phyloP scores from a whole-genome alignment of 2,113 vertebrate genomes.

The Perca flavescens region DNA sequence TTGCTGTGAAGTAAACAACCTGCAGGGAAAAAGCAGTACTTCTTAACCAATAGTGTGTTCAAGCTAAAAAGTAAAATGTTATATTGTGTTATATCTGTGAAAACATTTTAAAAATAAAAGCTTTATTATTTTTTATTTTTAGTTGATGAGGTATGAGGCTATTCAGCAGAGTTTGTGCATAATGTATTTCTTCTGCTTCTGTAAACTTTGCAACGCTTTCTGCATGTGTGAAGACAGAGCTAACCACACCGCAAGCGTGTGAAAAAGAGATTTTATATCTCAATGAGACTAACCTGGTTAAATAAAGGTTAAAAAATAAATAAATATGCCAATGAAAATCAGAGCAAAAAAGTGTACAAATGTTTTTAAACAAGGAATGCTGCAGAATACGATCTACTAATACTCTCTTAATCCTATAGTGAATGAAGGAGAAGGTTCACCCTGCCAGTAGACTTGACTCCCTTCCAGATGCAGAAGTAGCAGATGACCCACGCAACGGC shows the following conservation, averaged over 20 bases:
- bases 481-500: slow-evolving; percentile 93
- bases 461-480: slow-evolving; percentile 99
- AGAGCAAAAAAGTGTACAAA: background rate
- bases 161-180: background rate
- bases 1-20: slow-evolving; percentile 98
- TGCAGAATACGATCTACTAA: background rate
- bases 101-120: background rate
- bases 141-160: background rate
- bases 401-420: background rate
- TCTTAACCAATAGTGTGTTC: background rate
- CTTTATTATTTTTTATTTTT: background rate
- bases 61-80: background rate
- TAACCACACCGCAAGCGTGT: background rate
- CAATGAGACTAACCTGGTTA: no score
- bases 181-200: background rate
- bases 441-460: slow-evolving; percentile 96
- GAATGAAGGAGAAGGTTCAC: slow-evolving; percentile 67
- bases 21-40: slow-evolving; percentile 62
- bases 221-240: background rate
- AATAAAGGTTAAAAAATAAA: no score
- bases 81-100: background rate
- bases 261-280: no score
- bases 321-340: background rate
- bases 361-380: background rate
- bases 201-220: background rate